Conservation (phyloP, 2,113 vertebrate species). For the Chloropsis hardwickii region DNA sequence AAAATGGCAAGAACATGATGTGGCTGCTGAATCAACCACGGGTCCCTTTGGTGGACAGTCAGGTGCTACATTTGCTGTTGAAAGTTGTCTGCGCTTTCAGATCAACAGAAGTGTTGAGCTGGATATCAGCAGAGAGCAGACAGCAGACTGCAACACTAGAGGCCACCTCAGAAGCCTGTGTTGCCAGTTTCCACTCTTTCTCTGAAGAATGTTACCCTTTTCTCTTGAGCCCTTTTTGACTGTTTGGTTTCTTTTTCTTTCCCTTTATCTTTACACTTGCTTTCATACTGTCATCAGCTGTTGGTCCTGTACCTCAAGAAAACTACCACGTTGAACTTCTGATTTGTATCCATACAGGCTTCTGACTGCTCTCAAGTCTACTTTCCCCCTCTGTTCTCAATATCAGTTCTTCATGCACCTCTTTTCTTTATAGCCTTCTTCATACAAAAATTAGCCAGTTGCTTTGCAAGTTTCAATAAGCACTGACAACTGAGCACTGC, state of each 20-base stretch:
- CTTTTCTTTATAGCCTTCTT: not conserved
- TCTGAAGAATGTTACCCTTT: not conserved
- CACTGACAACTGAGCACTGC: not conserved
- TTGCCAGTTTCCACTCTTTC: not conserved
- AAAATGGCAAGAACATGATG: not conserved
- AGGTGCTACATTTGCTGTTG: not conserved
- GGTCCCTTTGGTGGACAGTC: not conserved
- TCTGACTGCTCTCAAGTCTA: not conserved
- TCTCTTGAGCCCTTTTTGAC: not conserved
- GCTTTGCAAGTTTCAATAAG: not conserved
- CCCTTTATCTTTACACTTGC: not conserved
- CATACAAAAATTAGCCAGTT: not conserved
- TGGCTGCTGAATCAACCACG: not conserved
- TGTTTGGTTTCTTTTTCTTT: slow-evolving; percentile 1
- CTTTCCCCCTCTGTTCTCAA: not conserved
- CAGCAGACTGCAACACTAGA: not conserved
- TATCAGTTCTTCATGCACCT: not conserved
- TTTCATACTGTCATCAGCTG: not conserved
- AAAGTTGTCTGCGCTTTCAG: not conserved
- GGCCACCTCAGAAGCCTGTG: not conserved
- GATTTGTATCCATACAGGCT: not conserved
- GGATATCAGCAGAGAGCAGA: not conserved
- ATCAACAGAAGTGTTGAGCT: not conserved
- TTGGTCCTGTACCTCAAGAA: not conserved
- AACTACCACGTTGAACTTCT: not conserved